Evolutionary conservation across 2,888 invertebrate genomes (phyloP).

Genomic region (Agrotis puta): DNA sequence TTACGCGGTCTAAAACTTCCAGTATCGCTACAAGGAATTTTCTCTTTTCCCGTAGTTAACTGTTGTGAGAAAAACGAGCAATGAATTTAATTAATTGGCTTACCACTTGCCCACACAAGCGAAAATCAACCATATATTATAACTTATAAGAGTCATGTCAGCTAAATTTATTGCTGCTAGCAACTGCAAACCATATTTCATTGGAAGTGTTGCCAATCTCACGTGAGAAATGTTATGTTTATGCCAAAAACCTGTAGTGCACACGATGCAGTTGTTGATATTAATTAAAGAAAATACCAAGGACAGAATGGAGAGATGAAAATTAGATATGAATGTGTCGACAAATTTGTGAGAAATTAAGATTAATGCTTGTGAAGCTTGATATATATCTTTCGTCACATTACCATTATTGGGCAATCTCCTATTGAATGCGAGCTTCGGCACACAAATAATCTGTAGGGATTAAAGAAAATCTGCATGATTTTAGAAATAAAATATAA

Average conservation of each 20-base stretch:
- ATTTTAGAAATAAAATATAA: background rate
- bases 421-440: background rate
- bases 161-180: conserved; percentile 24
- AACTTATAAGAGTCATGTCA: conserved; percentile 17
- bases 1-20: conserved; percentile 64
- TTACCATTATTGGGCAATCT: conserved; percentile 1
- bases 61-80: conserved; percentile 80
- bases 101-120: conserved; percentile 50
- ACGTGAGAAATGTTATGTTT: conserved; percentile 55
- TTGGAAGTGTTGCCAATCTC: conserved; percentile 55
- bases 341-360: conserved; percentile 11
- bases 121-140: conserved; percentile 16
- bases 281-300: conserved; percentile 54
- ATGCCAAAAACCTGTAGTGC: conserved; percentile 55
- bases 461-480: background rate
- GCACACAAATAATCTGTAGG: background rate
- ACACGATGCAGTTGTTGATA: conserved; percentile 38
- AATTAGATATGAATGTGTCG: conserved; percentile 8
- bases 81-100: conserved; percentile 83
- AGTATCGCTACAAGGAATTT: conserved; percentile 66
- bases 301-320: conserved; percentile 15
- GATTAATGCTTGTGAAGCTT: conserved; percentile 29
- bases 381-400: conserved; percentile 21
- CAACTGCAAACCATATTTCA: conserved; percentile 41
- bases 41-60: conserved; percentile 77